phyloP scores from a whole-genome alignment of 2,113 vertebrate genomes.

The Oriolus oriolus region DNA sequence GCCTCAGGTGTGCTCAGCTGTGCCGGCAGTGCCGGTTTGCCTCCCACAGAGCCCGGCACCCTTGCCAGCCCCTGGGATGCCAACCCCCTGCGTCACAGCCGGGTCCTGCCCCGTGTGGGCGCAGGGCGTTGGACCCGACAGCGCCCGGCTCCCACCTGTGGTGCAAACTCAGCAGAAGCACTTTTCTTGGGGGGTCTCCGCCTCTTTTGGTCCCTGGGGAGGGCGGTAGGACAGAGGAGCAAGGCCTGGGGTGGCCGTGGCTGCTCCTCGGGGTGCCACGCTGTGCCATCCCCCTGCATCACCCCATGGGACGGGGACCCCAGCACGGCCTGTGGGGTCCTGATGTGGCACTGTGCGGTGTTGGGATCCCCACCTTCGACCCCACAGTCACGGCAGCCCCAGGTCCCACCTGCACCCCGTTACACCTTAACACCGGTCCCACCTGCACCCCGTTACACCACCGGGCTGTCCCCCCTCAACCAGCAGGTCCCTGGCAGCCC shows the following conservation, averaged over 20 bases:
- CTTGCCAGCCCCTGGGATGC: neutral
- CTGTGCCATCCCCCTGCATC: neutral
- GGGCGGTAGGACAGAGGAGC: neutral
- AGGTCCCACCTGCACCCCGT: neutral
- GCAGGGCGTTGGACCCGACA: neutral
- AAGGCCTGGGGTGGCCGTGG: neutral
- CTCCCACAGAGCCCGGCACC: neutral
- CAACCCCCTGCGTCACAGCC: neutral
- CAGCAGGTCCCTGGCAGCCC: neutral
- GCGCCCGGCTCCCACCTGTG: neutral
- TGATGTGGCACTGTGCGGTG: accelerated
- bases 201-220: neutral
- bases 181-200: neutral
- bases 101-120: constrained; percentile 11
- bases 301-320: neutral
- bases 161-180: accelerated
- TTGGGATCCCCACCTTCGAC: neutral
- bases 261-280: accelerated
- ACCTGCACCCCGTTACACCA: accelerated
- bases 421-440: neutral
- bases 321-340: accelerated
- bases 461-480: accelerated
- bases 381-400: neutral
- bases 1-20: neutral
- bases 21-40: neutral